Evolutionary conservation across 53 echinoderm and acorn worm genomes (phyloP), one percentile per base, ranked within the genome.

Genomic region (Astropecten irregularis): DNA sequence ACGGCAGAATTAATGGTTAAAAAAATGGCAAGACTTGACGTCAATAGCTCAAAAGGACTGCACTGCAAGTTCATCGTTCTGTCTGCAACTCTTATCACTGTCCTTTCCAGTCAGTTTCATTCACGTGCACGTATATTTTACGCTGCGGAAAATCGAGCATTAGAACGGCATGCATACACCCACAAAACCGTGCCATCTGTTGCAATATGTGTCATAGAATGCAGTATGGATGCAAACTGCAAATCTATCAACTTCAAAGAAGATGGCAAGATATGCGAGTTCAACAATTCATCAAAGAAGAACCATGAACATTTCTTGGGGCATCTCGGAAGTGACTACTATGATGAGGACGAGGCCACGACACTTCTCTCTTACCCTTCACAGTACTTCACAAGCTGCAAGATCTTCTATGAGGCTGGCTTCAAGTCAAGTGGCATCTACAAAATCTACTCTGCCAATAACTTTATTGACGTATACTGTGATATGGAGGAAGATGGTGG

Each of bases 401-500:
- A 71, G 71, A 9, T 28, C 49, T 50, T 71, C 0, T 18, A 31
- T 11, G 34, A 50, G 18, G 71, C 49, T 42, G 68, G 68, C 14
- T 46, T 42, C 47, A 0, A 40, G 10, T 20, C 30, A 9, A 68
- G 68, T 14, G 48, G 68, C 11, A 4, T 46, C 2, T 68, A 26
- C 68, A 19, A 2, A 9, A 68, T 68, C 48, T 46, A 68, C 48
- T 25, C 68, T 0, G 44, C 0, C 19, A 26, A 2, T 11, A 11
- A 6, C 6, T 42, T 42, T 11, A 42, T 42, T 11, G 6, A 20
- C 0, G 74, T 56, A 38, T 56, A 73, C 40, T 73, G 74, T 23
- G 74, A 73, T 56, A 73, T 73, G 74, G 51, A 71, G 52, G 30
- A 3, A 11, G 32, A 71, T 52, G 53, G 50, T 1, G 72, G 72